A percentile compares a stretch with the other conserved stretches of the same genome.
Evolutionary conservation across 2,113 vertebrate genomes (phyloP).

Genomic region (Oryzias javanicus): DNA sequence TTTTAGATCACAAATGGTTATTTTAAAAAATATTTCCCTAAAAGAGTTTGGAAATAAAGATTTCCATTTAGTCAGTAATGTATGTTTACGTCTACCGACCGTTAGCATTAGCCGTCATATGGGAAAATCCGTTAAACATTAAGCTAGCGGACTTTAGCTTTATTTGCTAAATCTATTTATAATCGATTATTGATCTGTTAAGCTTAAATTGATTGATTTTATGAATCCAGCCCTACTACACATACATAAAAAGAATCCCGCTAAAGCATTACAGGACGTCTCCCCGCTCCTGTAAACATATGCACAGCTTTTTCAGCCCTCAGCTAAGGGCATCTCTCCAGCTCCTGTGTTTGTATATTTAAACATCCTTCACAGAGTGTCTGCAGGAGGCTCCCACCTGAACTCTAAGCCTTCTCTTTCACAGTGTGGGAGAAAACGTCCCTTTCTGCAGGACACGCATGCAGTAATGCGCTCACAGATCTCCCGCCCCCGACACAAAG

Average conservation of each 20-base stretch:
- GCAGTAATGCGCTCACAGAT: constrained; percentile 24
- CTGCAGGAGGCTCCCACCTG: constrained; percentile 47
- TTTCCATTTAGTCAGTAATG: too few species aligned
- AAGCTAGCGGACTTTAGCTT: too few species aligned
- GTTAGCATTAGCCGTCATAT: too few species aligned
- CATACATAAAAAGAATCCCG: constrained; percentile 32
- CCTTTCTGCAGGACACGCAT: constrained; percentile 23
- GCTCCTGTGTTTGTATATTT: constrained; percentile 57
- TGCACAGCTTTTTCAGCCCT: constrained; percentile 61
- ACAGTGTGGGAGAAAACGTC: constrained; percentile 39
- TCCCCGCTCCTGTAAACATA: constrained; percentile 52
- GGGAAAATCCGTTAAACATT: too few species aligned
- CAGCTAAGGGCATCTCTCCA: constrained; percentile 63
- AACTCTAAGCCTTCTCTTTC: constrained; percentile 62
- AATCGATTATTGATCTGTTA: too few species aligned
- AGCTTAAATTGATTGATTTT: too few species aligned
- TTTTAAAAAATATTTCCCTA: too few species aligned
- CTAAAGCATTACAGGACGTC: constrained; percentile 24
- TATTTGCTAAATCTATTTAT: too few species aligned
- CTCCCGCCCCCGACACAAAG: constrained; percentile 10
- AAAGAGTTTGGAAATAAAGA: too few species aligned
- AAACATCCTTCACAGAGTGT: constrained; percentile 59
- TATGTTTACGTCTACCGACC: too few species aligned
- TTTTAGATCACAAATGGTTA: too few species aligned
- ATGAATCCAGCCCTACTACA: too few species aligned